phyloP scores from a whole-genome alignment of 1,140 invertebrate genomes.

The Carcinoscorpius rotundicauda region DNA sequence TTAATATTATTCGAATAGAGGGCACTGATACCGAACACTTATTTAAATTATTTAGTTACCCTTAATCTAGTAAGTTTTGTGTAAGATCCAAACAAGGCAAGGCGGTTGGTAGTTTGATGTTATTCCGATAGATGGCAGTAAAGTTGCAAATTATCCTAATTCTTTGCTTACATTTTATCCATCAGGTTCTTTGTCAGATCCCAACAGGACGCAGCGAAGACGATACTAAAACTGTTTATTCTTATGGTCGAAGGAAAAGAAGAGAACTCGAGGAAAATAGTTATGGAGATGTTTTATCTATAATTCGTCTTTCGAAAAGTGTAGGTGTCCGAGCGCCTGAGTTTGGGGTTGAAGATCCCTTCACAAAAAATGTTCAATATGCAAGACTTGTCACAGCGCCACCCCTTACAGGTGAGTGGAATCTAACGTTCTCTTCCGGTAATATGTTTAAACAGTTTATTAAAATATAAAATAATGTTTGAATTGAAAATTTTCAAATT shows the following conservation, averaged over 20 bases:
- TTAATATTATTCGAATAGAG: no score
- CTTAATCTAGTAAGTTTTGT: no score
- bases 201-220: constrained; percentile 21
- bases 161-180: background rate
- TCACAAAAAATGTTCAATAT: constrained; percentile 7
- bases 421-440: no score
- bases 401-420: constrained; percentile 1
- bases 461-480: no score
- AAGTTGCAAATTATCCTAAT: no score
- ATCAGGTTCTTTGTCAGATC: constrained; percentile 23
- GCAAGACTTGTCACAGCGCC: constrained; percentile 16
- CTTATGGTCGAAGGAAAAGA: constrained; percentile 19
- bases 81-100: no score
- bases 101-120: no score
- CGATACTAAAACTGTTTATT: constrained; percentile 22
- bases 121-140: no score
- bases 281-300: constrained; percentile 9
- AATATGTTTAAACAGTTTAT: no score
- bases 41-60: no score
- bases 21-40: no score
- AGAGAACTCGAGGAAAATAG: constrained; percentile 3
- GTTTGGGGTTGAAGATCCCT: constrained; percentile 51
- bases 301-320: constrained; percentile 18
- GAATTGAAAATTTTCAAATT: no score
- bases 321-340: constrained; percentile 19